phyloP scores from a whole-genome alignment of 2,113 vertebrate genomes.

The Ciconia stormi region DNA sequence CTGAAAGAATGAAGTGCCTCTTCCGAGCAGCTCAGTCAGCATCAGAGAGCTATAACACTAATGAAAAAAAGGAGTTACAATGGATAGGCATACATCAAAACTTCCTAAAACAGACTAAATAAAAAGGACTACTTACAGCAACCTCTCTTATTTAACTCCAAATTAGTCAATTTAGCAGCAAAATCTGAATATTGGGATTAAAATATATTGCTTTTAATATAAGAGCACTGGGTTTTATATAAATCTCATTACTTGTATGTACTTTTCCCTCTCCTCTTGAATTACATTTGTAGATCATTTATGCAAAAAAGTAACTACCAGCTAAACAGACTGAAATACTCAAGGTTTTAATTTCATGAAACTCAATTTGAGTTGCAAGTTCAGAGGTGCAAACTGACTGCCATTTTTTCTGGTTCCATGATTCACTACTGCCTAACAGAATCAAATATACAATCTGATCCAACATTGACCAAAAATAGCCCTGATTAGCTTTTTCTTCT shows the following conservation, averaged over 20 bases:
- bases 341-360: background rate
- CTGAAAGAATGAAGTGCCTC: background rate
- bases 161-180: background rate
- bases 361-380: background rate
- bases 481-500: background rate
- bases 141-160: background rate
- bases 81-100: background rate
- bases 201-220: background rate
- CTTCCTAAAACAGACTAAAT: background rate
- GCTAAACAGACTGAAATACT: background rate
- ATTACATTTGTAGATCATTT: background rate
- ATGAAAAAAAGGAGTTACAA: background rate
- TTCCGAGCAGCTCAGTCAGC: background rate
- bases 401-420: background rate
- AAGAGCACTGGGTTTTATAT: background rate
- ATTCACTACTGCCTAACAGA: background rate
- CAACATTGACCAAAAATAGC: background rate
- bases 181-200: background rate
- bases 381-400: background rate
- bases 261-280: background rate
- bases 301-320: background rate
- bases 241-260: background rate
- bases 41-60: background rate
- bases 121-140: background rate
- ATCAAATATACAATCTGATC: background rate